Base-by-base conservation (phyloP, 1,140 invertebrate genomes). In the Eciton burchellii region DNA sequence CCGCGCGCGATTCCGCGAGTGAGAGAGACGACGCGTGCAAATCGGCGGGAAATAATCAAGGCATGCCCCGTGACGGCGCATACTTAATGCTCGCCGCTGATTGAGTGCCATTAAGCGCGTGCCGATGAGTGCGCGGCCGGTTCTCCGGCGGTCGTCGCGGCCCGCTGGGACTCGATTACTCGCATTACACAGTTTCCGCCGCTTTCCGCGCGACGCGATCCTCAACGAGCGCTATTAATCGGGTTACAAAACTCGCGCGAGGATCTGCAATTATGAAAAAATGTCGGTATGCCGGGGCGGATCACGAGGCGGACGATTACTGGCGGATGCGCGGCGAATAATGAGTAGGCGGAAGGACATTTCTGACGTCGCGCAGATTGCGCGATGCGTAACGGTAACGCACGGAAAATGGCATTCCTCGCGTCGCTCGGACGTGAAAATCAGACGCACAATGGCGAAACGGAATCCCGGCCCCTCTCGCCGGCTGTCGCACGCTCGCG, bases 21-120 rank as follows among this genome's bases (percentile, higher is more conserved):
- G 68, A 6, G 6, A n/a, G n/a, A n/a, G n/a, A n/a, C n/a, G 65
- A 12, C 45, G 81, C 81, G 73, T 81, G 59, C 66, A 81, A 70
- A 86, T 84, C 71, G 60, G 41, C 74, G 68, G 71, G 62, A 70
- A 84, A 84, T 81, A 82, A 84, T 84, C 83, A 68, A 82, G 79
- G 56, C 54, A n/a, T 60, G 11, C 57, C 43, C 43, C 49, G 41
- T 84, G 73, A 84, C 74, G 60, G 59, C 47, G 65, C 81, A 66
- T 81, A 83, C 57, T 77, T 56, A 70, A 85, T 83, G 59, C 41
- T 24, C 57, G 35, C 35, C 57, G 35, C 43, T 59, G 71, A 76
- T 84, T 49, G 41, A 68, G 65, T 71, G 43, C 59, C 57, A 84
- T 81, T 83, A 85, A n/a, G 57, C 74, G 26, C 56, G 47, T 16